Base-by-base conservation (phyloP, 2,888 invertebrate genomes). In the Poecilus cupreus region DNA sequence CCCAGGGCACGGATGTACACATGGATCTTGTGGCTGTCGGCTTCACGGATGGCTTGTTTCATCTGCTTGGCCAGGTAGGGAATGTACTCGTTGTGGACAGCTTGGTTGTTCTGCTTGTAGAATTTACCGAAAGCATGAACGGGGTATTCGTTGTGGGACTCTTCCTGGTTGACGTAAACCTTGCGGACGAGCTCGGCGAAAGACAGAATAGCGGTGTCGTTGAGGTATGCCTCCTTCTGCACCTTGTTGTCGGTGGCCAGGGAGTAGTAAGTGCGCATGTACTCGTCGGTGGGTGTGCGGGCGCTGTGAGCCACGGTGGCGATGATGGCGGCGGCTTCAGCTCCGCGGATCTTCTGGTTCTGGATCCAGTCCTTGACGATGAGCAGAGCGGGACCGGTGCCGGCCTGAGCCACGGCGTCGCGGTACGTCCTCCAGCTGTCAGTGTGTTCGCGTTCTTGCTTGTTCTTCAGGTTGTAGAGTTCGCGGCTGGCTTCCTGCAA, bases 301-400 rank as follows among this genome's bases (percentile, higher is more conserved):
- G 92, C 90, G 39, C 91, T 88, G 77, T 88, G 89, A 2, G 91
- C 90, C 43, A 94, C 87, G 64, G 90, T 88, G 18, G 91, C 88
- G 10, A 95, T 86, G 1, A 94, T 88, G 83, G 91, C 87, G 11
- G 92, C 92, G 18, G 94, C 94, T 88, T 94, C 93, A 77, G 90
- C 88, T 11, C 89, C 90, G 82, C 88, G 83, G 16, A 94, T 88
- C 86, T 92, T 91, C 64, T 89, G 89, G 74, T 86, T 89, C 83
- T 90, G 86, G 80, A 94, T 92, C 93, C 92, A 93, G n/a, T 91
- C 87, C 84, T 91, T 91, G 84, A 94, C 91, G 83, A 90, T 90
- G 77, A 91, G 86, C 84, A 94, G 91, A 64, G 94, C 93, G 0
- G 94, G 94, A 60, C 92, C 91, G n/a, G 94, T 94, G 78, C 94